Conservation (phyloP, 2,888 invertebrate species). For the Macropis europaea region DNA sequence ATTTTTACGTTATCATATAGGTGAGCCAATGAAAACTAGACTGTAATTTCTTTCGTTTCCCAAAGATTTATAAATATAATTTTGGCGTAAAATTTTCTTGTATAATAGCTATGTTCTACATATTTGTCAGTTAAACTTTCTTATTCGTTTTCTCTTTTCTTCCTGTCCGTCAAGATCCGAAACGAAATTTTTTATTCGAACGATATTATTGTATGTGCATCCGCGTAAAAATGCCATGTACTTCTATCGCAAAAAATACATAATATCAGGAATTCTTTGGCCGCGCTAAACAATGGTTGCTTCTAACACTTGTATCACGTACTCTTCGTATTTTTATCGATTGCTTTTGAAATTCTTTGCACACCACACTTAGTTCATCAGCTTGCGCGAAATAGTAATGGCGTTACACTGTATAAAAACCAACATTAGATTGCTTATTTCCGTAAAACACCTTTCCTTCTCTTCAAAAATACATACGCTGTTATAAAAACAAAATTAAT, state of each 20-base stretch:
- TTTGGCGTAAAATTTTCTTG: too few species aligned
- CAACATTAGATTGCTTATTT: background rate
- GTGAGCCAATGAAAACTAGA: too few species aligned
- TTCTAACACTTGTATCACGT: slow-evolving; percentile 1
- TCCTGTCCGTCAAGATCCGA: background rate
- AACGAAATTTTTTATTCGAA: background rate
- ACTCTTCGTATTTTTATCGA: slow-evolving; percentile 6
- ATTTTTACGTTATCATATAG: too few species aligned
- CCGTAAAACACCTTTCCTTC: background rate
- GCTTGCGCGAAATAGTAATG: background rate
- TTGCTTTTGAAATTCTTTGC: slow-evolving; percentile 26
- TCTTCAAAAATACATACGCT: background rate
- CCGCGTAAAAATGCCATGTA: background rate
- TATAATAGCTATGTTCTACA: too few species aligned
- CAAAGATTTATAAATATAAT: too few species aligned
- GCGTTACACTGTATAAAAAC: background rate
- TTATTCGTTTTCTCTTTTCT: too few species aligned
- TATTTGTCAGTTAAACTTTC: too few species aligned
- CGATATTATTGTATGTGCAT: background rate
- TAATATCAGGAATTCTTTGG: background rate
- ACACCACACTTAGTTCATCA: slow-evolving; percentile 11
- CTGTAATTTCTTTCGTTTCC: too few species aligned
- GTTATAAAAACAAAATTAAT: too few species aligned
- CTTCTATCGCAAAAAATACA: background rate
- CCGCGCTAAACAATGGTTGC: background rate